Evolutionary conservation across 2,797 vertebrate genomes (phyloP).

Genomic region (Sebastes taczanowskii): DNA sequence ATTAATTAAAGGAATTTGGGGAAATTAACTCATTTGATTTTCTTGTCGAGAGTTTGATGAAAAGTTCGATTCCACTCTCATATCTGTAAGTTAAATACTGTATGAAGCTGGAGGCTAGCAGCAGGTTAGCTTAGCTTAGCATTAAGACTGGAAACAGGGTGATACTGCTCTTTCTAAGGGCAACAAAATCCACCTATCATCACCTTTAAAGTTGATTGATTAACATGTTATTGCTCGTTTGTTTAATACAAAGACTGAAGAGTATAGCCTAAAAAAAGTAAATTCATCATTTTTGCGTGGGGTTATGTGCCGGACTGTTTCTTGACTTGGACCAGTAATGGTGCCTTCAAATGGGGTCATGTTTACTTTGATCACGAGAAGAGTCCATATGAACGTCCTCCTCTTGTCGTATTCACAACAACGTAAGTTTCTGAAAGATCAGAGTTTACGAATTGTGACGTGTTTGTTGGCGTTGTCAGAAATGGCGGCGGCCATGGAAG

Average conservation of each 20-base stretch:
- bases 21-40: neutral
- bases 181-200: neutral
- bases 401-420: no score
- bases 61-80: neutral
- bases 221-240: neutral
- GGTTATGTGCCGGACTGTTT: neutral
- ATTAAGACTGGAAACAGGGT: neutral
- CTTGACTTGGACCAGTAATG: neutral
- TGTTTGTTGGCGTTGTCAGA: no score
- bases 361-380: no score
- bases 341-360: no score
- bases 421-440: no score
- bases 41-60: neutral
- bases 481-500: no score
- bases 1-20: conserved; percentile 2
- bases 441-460: no score
- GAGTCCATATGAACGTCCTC: no score
- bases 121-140: neutral
- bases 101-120: neutral
- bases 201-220: no score
- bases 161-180: neutral
- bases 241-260: neutral
- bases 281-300: neutral
- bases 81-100: neutral
- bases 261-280: neutral